Percentiles rank a stretch among this genome's conserved stretches.
Evolutionary conservation across 2,888 invertebrate species (phyloP).

Genomic region (Eucera pruinosa): DNA sequence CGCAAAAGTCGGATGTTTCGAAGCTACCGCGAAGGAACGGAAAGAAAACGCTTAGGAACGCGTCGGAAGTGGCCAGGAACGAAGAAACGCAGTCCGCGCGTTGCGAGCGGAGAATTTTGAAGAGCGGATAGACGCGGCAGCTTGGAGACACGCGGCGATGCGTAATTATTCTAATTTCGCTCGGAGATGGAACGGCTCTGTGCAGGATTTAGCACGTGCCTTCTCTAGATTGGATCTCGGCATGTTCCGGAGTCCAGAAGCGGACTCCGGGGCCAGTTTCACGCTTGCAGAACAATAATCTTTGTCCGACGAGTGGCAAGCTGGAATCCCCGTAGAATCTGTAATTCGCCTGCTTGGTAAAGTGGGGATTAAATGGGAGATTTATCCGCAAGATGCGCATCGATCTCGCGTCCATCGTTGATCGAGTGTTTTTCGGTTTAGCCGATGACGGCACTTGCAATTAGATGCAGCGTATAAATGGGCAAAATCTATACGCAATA

Average conservation of each 20-base stretch:
- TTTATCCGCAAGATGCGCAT: too few species aligned
- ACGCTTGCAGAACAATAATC: constrained; percentile 60
- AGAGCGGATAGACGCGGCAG: neutral
- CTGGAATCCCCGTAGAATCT: too few species aligned
- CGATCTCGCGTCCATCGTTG: too few species aligned
- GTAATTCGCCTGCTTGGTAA: too few species aligned
- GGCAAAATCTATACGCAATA: too few species aligned
- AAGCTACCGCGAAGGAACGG: neutral
- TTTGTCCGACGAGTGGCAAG: constrained; percentile 30
- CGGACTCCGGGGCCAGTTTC: constrained; percentile 51
- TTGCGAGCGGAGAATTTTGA: too few species aligned
- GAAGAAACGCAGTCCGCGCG: too few species aligned
- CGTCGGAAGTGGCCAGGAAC: too few species aligned
- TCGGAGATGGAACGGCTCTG: constrained; percentile 46
- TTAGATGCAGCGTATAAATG: too few species aligned
- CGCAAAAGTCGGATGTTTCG: neutral
- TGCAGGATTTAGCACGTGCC: constrained; percentile 61
- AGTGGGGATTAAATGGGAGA: too few species aligned
- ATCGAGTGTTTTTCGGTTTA: too few species aligned
- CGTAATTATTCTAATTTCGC: constrained; percentile 73
- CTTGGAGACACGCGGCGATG: constrained; percentile 40
- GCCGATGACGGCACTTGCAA: too few species aligned
- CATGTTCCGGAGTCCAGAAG: constrained; percentile 41
- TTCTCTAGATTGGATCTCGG: constrained; percentile 62
- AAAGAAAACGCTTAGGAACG: neutral